A percentile compares a stretch with the other conserved stretches of the same genome.
phyloP scores from a whole-genome alignment of 2,888 invertebrate species.

The Tortricodes alternella region DNA sequence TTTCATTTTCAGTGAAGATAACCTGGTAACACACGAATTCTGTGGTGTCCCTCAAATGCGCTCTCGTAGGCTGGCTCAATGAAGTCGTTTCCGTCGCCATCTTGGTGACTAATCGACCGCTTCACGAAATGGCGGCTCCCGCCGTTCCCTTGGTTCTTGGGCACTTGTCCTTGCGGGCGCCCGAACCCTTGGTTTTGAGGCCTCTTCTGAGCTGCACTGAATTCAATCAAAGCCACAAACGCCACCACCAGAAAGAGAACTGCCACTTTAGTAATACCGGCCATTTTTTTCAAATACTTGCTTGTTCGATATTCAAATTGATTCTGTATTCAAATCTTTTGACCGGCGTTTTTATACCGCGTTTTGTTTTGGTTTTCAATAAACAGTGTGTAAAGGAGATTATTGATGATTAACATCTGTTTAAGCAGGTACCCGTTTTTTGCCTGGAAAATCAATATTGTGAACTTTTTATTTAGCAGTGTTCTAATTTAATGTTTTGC shows the following conservation, averaged over 20 bases:
- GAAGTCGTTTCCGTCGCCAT: conserved; percentile 44
- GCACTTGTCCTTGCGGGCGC: neutral
- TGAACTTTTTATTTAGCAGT: neutral
- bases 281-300: conserved; percentile 40
- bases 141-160: conserved; percentile 1
- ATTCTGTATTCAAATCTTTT: conserved; percentile 25
- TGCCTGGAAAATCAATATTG: conserved; percentile 5
- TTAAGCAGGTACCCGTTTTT: conserved; percentile 34
- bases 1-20: conserved; percentile 54
- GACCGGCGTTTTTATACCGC: conserved; percentile 32
- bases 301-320: conserved; percentile 18
- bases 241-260: conserved; percentile 47
- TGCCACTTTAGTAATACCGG: conserved; percentile 46
- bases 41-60: conserved; percentile 55
- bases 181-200: neutral
- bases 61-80: conserved; percentile 46
- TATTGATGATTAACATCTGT: conserved; percentile 27
- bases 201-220: conserved; percentile 36
- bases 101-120: conserved; percentile 53
- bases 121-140: conserved; percentile 54
- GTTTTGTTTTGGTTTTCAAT: conserved; percentile 41
- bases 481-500: neutral
- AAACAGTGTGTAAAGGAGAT: conserved; percentile 29
- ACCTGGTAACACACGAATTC: conserved; percentile 62
- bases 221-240: conserved; percentile 40